phyloP scores from a whole-genome alignment of 2,888 invertebrate species.

The Scaptomyza polygonia region DNA sequence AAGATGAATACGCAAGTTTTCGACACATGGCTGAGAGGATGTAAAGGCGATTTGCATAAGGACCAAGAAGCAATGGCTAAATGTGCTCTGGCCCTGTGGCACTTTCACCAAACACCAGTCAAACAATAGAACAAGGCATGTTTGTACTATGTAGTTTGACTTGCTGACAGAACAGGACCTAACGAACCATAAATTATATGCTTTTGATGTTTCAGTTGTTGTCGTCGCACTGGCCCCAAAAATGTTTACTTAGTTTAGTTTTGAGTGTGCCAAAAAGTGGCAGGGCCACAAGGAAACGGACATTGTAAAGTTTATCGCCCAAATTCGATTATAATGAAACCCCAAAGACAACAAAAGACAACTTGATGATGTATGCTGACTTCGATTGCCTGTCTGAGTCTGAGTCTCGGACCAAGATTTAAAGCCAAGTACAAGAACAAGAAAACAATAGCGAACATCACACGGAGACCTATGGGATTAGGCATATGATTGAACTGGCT shows the following conservation, averaged over 20 bases:
- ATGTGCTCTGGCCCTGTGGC: conserved; percentile 43
- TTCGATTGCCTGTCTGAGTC: conserved; percentile 30
- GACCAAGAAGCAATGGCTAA: conserved; percentile 31
- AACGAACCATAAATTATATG: conserved; percentile 84
- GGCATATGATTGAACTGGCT: conserved; percentile 70
- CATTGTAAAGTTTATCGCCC: conserved; percentile 74
- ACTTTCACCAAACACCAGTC: background rate
- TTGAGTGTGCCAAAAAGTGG: conserved; percentile 36
- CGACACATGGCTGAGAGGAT: conserved; percentile 32
- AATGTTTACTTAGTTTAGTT: conserved; percentile 67
- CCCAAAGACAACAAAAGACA: conserved; percentile 66
- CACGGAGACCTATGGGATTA: conserved; percentile 52
- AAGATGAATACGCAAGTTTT: conserved; percentile 80
- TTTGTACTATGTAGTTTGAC: conserved; percentile 40
- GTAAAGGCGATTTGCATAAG: conserved; percentile 62
- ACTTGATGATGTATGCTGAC: conserved; percentile 40
- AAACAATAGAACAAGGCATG: conserved; percentile 9
- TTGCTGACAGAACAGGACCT: conserved; percentile 77
- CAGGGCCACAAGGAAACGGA: conserved; percentile 37
- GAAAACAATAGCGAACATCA: conserved; percentile 33
- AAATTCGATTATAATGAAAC: conserved; percentile 80
- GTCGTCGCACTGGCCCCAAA: conserved; percentile 14
- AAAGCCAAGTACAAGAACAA: conserved; percentile 7
- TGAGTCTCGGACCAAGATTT: conserved; percentile 9
- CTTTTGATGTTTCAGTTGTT: conserved; percentile 71